Percentiles rank a stretch among this genome's conserved stretches.
Evolutionary conservation across 2,113 vertebrate species (phyloP).

Genomic region (Talpa occidentalis): DNA sequence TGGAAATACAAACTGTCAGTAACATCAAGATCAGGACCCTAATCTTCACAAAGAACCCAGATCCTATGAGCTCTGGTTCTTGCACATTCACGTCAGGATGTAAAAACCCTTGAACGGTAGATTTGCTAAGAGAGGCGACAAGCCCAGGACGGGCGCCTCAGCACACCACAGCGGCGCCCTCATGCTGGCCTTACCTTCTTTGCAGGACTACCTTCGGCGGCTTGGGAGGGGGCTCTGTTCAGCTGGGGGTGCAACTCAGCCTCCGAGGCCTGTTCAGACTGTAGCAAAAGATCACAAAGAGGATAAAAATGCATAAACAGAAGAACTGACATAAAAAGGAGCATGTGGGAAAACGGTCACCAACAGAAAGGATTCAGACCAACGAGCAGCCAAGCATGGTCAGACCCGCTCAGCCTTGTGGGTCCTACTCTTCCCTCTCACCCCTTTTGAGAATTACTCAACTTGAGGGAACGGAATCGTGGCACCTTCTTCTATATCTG

Average conservation of each 20-base stretch:
- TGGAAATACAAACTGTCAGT: background rate
- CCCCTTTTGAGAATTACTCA: background rate
- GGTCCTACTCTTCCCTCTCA: background rate
- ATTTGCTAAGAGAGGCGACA: slow-evolving; percentile 48
- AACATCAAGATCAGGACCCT: slow-evolving; percentile 28
- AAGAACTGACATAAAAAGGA: background rate
- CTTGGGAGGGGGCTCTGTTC: slow-evolving; percentile 83
- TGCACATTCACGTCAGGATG: background rate
- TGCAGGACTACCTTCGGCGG: slow-evolving; percentile 87
- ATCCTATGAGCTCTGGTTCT: background rate
- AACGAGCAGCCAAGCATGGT: background rate
- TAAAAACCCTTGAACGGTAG: background rate
- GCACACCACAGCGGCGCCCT: background rate
- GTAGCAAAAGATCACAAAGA: slow-evolving; percentile 82
- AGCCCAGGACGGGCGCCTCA: background rate
- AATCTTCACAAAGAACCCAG: slow-evolving; percentile 67
- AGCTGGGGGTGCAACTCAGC: slow-evolving; percentile 84
- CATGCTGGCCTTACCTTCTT: slow-evolving; percentile 89
- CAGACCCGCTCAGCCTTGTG: background rate
- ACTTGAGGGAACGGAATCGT: background rate
- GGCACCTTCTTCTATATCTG: background rate
- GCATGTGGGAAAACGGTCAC: background rate
- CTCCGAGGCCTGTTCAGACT: slow-evolving; percentile 89
- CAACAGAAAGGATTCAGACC: background rate
- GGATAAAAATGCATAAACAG: slow-evolving; percentile 1